These are phyloP conservation scores for Eudemis profundana DNA, from an alignment of 2,888 invertebrate genomes.

Conservation along the genomic window DNA sequence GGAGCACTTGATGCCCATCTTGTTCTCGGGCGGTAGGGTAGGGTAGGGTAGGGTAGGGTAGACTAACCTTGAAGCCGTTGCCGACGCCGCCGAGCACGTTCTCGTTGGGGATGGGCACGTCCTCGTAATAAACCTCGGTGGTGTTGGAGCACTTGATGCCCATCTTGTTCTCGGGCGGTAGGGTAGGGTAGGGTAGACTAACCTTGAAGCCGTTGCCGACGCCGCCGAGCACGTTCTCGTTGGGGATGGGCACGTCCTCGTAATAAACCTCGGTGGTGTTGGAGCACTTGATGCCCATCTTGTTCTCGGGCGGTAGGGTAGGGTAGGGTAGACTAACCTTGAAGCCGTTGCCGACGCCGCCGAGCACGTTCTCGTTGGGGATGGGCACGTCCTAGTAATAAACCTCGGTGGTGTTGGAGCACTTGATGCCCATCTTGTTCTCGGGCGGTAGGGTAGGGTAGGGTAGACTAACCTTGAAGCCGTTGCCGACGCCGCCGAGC, in stretches of 20 bases:
- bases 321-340: constrained; percentile 90
- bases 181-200: constrained; percentile 83
- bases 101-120: constrained; percentile 94
- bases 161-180: constrained; percentile 91
- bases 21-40: neutral
- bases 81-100: constrained; percentile 90
- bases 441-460: constrained; percentile 91
- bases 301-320: constrained; percentile 97
- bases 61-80: neutral
- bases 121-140: constrained; percentile 95
- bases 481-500: constrained; percentile 34
- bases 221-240: constrained; percentile 95
- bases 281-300: constrained; percentile 99
- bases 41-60: no score
- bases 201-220: constrained; percentile 96
- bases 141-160: constrained; percentile 99
- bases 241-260: constrained; percentile 96
- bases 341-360: constrained; percentile 97
- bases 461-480: constrained; percentile 74
- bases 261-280: constrained; percentile 97
- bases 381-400: neutral
- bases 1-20: constrained; percentile 98
- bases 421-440: constrained; percentile 99
- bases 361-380: constrained; percentile 92
- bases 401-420: constrained; percentile 79